Conservation (phyloP, 2,888 invertebrate species). For the Lagria hirta region DNA sequence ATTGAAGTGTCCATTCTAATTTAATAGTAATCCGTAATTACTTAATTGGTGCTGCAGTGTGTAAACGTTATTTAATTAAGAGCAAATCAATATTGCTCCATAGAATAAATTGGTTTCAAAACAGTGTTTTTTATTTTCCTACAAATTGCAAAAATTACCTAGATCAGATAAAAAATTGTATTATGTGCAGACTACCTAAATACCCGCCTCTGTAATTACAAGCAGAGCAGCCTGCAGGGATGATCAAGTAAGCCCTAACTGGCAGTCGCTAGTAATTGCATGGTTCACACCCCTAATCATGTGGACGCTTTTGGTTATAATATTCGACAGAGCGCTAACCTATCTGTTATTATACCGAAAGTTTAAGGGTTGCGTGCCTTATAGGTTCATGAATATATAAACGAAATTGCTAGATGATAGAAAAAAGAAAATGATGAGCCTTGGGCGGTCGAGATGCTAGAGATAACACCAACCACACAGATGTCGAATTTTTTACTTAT, state of each 20-base stretch:
- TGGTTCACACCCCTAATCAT: constrained; percentile 32
- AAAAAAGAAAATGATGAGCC: constrained; percentile 16
- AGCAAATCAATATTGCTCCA: constrained; percentile 11
- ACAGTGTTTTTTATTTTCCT: too few species aligned
- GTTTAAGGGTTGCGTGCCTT: constrained; percentile 30
- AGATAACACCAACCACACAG: constrained; percentile 15
- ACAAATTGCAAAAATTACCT: constrained; percentile 10
- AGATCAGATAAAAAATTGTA: constrained; percentile 14
- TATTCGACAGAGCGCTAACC: constrained; percentile 24
- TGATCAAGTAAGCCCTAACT: constrained; percentile 29
- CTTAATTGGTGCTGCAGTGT: constrained; percentile 18
- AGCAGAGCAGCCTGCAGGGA: constrained; percentile 25
- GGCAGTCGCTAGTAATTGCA: constrained; percentile 29
- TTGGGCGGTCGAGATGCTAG: constrained; percentile 4
- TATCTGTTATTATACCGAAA: constrained; percentile 22
- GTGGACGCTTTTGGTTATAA: constrained; percentile 27
- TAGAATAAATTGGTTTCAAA: too few species aligned
- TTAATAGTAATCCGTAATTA: constrained; percentile 16
- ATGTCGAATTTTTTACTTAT: constrained; percentile 11
- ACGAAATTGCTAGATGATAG: constrained; percentile 28
- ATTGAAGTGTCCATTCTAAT: constrained; percentile 26
- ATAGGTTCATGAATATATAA: constrained; percentile 33
- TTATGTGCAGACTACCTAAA: constrained; percentile 29
- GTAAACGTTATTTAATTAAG: constrained; percentile 4
- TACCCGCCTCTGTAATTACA: constrained; percentile 30